phyloP scores from a whole-genome alignment of 2,113 vertebrate genomes.

The Oreotrochilus melanogaster region DNA sequence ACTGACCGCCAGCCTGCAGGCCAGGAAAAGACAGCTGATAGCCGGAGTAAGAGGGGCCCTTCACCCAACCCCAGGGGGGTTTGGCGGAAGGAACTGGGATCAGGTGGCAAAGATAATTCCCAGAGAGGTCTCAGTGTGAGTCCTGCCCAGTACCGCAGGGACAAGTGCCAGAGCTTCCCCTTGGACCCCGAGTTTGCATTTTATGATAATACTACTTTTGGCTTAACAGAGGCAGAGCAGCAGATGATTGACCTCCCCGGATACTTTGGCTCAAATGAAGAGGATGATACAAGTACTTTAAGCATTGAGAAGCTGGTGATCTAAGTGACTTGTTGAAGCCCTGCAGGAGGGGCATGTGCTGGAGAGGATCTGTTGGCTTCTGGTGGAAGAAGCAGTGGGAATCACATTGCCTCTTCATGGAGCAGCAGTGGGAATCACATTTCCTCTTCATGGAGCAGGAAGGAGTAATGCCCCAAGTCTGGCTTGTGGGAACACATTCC shows the following conservation, averaged over 20 bases:
- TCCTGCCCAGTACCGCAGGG: conserved; percentile 80
- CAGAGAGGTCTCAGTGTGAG: conserved; percentile 83
- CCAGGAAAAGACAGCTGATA: conserved; percentile 69
- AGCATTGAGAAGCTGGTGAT: conserved; percentile 83
- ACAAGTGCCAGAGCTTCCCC: conserved; percentile 88
- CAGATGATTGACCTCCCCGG: conserved; percentile 89
- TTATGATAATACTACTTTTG: conserved; percentile 85
- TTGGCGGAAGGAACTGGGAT: conserved; percentile 82
- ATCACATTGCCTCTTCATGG: fast-evolving
- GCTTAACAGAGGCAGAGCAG: conserved; percentile 89
- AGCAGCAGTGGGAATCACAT: background rate
- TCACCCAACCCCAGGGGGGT: conserved; percentile 86
- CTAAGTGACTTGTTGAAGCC: conserved; percentile 1
- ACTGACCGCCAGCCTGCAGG: conserved; percentile 11
- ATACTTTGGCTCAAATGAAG: conserved; percentile 83
- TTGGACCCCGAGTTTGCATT: conserved; percentile 83
- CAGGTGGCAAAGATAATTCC: conserved; percentile 61
- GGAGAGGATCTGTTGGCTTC: background rate
- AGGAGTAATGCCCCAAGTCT: background rate
- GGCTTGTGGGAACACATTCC: conserved; percentile 11
- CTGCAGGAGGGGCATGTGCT: background rate
- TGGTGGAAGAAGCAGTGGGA: background rate
- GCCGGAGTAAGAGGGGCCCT: conserved; percentile 84
- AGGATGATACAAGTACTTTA: conserved; percentile 81
- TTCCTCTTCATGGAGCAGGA: background rate